Percentiles rank a stretch among this genome's conserved stretches.
Evolutionary conservation across 2,888 invertebrate species (phyloP).

Genomic region (Drosophila macrospina): DNA sequence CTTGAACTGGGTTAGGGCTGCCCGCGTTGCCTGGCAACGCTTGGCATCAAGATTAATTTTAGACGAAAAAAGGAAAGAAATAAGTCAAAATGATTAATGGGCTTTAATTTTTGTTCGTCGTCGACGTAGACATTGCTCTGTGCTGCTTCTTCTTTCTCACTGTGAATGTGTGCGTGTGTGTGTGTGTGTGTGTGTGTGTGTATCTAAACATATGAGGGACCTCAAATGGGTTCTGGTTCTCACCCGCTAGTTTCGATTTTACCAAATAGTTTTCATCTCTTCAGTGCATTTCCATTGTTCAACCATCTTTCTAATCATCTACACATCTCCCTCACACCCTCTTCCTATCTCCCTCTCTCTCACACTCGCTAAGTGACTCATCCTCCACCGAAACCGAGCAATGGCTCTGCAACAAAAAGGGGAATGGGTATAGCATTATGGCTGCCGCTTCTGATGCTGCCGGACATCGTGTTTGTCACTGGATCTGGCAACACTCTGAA

Average conservation of each 20-base stretch:
- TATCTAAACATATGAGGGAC: constrained; percentile 20
- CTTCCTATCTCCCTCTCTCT: constrained; percentile 6
- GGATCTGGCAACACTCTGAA: too few relatives aligned
- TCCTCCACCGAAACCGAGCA: constrained; percentile 25
- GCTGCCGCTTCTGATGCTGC: constrained; percentile 43
- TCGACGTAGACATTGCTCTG: constrained; percentile 52
- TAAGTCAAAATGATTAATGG: constrained; percentile 85
- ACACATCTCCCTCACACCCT: constrained; percentile 16
- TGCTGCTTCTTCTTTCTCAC: constrained; percentile 34
- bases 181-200: constrained; percentile 22
- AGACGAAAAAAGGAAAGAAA: constrained; percentile 83
- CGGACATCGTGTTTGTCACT: constrained; percentile 24
- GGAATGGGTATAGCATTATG: constrained; percentile 44
- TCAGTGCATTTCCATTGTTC: constrained; percentile 32
- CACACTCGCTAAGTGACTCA: constrained; percentile 4
- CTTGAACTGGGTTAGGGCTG: constrained; percentile 35
- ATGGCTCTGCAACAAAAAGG: constrained; percentile 31
- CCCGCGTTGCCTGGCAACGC: constrained; percentile 73
- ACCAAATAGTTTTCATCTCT: constrained; percentile 57
- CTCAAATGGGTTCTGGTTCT: constrained; percentile 41
- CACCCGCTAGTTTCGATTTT: constrained; percentile 48
- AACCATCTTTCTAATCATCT: constrained; percentile 57
- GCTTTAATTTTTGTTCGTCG: constrained; percentile 77
- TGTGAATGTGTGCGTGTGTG: constrained; percentile 20
- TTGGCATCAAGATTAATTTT: constrained; percentile 84